A percentile compares a stretch with the other conserved stretches of the same genome.
Evolutionary conservation across 2,888 invertebrate genomes (phyloP).

Genomic region (Eristalis tenax): DNA sequence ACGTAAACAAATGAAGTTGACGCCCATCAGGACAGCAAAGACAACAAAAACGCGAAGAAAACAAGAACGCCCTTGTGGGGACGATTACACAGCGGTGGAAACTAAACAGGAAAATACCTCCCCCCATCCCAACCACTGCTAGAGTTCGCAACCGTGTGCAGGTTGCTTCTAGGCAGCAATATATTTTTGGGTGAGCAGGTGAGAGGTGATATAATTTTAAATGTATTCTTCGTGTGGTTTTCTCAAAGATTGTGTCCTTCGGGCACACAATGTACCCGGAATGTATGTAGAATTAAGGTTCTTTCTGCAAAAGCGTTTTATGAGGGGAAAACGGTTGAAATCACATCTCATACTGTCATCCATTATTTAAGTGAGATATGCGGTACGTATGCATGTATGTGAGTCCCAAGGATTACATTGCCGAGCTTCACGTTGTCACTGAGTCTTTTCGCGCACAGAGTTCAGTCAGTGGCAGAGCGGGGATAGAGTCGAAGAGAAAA

Average conservation of each 20-base stretch:
- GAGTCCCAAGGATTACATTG: not conserved
- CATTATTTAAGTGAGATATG: not conserved
- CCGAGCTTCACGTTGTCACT: no score
- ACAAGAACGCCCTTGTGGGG: conserved; percentile 35
- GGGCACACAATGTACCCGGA: not conserved
- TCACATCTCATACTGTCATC: not conserved
- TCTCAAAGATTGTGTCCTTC: conserved; percentile 16
- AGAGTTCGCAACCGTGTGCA: not conserved
- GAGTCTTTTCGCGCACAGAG: no score
- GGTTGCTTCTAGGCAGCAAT: not conserved
- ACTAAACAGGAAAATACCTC: conserved; percentile 30
- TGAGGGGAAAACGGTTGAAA: not conserved
- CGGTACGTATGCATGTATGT: not conserved
- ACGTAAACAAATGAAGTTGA: conserved; percentile 56
- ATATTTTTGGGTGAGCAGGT: conserved; percentile 5
- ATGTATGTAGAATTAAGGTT: not conserved
- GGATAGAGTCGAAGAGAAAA: not conserved
- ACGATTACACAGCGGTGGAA: conserved; percentile 43
- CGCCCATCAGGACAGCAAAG: conserved; percentile 44
- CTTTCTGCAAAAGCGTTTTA: not conserved
- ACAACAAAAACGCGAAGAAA: not conserved
- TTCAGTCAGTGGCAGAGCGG: not conserved
- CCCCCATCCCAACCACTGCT: not conserved
- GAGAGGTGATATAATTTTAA: conserved; percentile 24
- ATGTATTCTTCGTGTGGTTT: conserved; percentile 16